Conservation (phyloP, 2,888 invertebrate genomes). For the Eilema griseolum region DNA sequence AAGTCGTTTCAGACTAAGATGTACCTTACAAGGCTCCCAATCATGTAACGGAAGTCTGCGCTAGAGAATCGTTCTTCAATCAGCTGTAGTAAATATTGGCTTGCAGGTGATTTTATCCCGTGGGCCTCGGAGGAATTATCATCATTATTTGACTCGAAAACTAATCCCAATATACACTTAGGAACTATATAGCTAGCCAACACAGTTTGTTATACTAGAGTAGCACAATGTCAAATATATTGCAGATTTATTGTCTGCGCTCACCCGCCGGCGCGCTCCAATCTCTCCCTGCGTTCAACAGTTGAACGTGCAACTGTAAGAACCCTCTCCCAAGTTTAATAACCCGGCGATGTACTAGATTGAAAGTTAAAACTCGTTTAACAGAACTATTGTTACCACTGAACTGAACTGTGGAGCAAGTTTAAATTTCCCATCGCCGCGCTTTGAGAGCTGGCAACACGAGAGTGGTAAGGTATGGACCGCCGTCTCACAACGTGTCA, state of each 20-base stretch:
- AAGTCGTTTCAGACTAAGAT: no score
- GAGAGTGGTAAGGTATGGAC: constrained; percentile 28
- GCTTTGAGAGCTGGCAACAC: constrained; percentile 39
- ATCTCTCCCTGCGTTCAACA: constrained; percentile 30
- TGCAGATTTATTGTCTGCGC: background rate
- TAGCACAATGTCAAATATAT: background rate
- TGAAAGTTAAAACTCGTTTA: constrained; percentile 58
- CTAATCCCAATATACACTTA: background rate
- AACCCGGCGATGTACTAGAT: constrained; percentile 45
- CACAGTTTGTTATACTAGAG: background rate
- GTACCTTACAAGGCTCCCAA: no score
- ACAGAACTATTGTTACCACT: constrained; percentile 45
- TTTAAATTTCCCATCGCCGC: constrained; percentile 33
- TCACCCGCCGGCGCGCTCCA: background rate
- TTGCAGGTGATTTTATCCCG: no score
- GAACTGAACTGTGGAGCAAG: constrained; percentile 20
- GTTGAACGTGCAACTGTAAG: constrained; percentile 41
- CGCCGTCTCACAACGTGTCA: background rate
- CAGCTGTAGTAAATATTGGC: no score
- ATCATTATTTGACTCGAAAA: background rate
- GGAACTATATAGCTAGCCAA: background rate
- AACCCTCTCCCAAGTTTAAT: constrained; percentile 50
- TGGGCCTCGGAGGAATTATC: no score
- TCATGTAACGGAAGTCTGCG: no score
- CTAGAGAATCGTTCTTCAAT: no score